Percentiles rank a stretch among this genome's conserved stretches.
Conservation (phyloP, 2,113 vertebrate genomes). For the Bubo scandiacus region DNA sequence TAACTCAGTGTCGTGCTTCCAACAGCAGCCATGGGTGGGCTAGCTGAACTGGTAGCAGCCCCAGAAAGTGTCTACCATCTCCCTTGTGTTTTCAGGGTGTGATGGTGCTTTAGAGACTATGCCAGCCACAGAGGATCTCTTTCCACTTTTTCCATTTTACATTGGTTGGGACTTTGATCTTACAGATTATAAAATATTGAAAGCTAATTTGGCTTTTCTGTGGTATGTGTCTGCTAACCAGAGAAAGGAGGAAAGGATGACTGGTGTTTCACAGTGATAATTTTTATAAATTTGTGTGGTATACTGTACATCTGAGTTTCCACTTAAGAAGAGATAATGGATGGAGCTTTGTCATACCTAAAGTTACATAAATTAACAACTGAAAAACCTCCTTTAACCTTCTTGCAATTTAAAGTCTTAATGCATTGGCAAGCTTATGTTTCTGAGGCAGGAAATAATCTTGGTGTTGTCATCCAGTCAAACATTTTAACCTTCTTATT, state of each 20-base stretch:
- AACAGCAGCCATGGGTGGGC: rapidly evolving
- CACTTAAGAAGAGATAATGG: neutral
- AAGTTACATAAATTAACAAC: neutral
- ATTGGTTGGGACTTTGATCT: neutral
- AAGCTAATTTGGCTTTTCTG: neutral
- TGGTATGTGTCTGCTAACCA: neutral
- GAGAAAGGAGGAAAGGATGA: neutral
- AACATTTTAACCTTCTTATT: neutral
- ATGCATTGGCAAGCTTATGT: neutral
- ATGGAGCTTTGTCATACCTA: neutral
- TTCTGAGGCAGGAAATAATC: neutral
- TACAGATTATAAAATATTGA: neutral
- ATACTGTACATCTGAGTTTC: neutral
- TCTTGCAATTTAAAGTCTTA: neutral
- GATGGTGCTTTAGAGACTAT: neutral
- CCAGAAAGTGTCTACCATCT: neutral
- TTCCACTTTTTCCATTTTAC: neutral
- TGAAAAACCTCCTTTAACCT: neutral
- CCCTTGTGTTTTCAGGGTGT: neutral
- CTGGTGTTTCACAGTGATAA: neutral
- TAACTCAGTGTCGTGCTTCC: neutral
- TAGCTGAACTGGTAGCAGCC: neutral
- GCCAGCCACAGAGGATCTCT: neutral
- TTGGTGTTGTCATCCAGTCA: neutral
- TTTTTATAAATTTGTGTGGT: neutral